Conservation (phyloP, 2,888 invertebrate species). For the Dilophus febrilis region DNA sequence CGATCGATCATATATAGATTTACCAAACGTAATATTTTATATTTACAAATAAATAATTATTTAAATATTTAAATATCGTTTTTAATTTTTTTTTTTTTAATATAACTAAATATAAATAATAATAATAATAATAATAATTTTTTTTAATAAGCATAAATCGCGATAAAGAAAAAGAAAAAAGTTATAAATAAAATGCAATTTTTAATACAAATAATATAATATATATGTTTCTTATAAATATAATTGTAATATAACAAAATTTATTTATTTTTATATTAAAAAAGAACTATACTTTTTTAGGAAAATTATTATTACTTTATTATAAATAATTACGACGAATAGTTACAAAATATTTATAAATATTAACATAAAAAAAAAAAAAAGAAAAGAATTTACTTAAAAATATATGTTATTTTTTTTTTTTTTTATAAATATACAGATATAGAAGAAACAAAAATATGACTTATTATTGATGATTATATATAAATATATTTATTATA, state of each 20-base stretch:
- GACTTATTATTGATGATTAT: not conserved
- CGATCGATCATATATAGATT: no score
- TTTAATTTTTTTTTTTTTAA: no score
- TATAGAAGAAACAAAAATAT: not conserved
- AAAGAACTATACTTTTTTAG: not conserved
- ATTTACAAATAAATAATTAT: no score
- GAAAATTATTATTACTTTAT: not conserved
- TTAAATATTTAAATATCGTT: no score
- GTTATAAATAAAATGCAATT: not conserved
- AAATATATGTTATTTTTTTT: not conserved
- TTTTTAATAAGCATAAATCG: no score
- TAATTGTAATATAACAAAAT: not conserved
- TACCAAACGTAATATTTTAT: no score
- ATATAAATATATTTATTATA: no score
- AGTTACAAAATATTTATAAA: no score
- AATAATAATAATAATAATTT: no score
- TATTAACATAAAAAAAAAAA: not conserved
- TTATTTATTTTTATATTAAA: not conserved
- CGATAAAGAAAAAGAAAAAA: not conserved
- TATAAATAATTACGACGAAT: not conserved
- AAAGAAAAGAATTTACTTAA: not conserved
- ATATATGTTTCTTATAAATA: not conserved
- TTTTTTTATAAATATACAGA: not conserved
- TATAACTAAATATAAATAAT: no score
- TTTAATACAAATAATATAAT: not conserved